Evolutionary conservation across 2,797 vertebrate genomes (phyloP).

Genomic region (Myiotriccus ornatus): DNA sequence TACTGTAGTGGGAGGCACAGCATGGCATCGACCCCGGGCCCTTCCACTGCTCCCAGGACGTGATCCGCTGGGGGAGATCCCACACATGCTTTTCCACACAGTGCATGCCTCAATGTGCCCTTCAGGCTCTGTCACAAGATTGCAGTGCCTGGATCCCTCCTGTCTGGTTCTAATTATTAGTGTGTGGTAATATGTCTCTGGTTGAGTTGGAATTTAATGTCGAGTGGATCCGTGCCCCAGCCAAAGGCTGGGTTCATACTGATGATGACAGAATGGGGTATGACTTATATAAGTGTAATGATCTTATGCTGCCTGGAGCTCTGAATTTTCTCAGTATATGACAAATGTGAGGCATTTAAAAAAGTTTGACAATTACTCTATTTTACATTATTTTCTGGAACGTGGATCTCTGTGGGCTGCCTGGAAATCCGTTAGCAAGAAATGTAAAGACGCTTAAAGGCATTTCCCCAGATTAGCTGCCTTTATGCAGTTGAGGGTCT

Average conservation of each 20-base stretch:
- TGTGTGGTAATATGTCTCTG: not conserved
- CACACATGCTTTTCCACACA: not conserved
- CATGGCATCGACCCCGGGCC: accelerated
- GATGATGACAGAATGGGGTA: not conserved
- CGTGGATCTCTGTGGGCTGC: not conserved
- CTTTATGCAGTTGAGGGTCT: conserved; percentile 45
- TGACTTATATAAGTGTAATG: not conserved
- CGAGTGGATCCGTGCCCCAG: not conserved
- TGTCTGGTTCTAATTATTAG: not conserved
- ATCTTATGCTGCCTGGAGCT: not conserved
- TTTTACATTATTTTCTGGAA: conserved; percentile 44
- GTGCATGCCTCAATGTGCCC: not conserved
- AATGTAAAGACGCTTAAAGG: conserved; percentile 50
- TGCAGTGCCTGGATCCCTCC: not conserved
- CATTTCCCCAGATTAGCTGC: conserved; percentile 47
- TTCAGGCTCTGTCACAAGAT: not conserved
- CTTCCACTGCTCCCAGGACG: accelerated
- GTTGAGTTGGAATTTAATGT: not conserved
- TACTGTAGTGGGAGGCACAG: accelerated
- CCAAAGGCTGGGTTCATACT: not conserved
- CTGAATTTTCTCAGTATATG: conserved; percentile 18
- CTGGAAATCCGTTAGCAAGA: conserved; percentile 55
- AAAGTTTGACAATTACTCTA: not conserved
- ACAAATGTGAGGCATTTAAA: conserved; percentile 20
- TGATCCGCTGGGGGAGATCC: accelerated